Conservation (phyloP, 2,113 vertebrate genomes). For the Zosterops japonicus region DNA sequence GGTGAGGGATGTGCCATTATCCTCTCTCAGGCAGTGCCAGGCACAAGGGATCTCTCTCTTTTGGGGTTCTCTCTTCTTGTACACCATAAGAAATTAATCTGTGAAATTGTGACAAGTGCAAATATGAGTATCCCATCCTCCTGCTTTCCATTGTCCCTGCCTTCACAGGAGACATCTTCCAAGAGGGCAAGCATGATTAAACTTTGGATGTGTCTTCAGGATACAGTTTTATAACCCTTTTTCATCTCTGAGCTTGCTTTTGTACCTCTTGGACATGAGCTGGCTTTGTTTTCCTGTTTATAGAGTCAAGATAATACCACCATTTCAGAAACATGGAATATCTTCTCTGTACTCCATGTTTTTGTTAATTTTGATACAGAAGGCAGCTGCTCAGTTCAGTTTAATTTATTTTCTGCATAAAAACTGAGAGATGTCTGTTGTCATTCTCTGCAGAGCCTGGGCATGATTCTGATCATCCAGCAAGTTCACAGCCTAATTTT, state of each 20-base stretch:
- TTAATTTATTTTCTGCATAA: background rate
- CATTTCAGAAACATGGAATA: background rate
- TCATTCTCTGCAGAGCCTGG: constrained; percentile 1
- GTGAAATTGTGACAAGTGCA: background rate
- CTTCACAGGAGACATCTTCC: background rate
- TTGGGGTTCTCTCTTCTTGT: background rate
- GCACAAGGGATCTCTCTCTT: background rate
- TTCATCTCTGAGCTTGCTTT: background rate
- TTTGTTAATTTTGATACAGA: background rate
- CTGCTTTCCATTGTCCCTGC: background rate
- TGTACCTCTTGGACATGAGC: background rate
- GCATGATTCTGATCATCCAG: background rate
- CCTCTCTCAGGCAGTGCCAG: background rate
- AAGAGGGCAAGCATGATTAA: background rate
- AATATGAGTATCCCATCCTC: background rate
- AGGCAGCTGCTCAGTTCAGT: background rate
- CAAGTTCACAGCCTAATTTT: background rate
- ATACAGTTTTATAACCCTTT: background rate
- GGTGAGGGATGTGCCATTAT: background rate
- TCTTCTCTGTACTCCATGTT: background rate
- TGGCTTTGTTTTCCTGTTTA: background rate
- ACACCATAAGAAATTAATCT: background rate
- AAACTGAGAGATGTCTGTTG: background rate
- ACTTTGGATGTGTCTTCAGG: background rate
- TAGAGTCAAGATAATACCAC: background rate